Percentiles rank a stretch among this genome's conserved stretches.
These are phyloP conservation scores for Pelodiscus sinensis DNA, from an alignment of 2,113 vertebrate genomes.

Conservation along the genomic window DNA sequence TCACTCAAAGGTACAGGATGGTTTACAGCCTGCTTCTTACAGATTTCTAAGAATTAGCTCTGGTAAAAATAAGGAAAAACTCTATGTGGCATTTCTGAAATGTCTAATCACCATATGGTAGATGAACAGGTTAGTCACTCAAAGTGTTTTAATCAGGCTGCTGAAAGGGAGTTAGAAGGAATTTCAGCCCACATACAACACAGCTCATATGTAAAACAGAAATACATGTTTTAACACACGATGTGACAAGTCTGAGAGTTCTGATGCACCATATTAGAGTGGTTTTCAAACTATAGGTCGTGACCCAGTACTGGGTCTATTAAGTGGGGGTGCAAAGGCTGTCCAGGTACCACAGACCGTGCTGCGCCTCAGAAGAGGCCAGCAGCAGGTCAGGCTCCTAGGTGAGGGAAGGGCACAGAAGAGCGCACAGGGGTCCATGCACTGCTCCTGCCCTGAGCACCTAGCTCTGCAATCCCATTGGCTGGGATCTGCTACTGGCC, in stretches of 20 bases:
- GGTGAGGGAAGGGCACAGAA: too few species aligned
- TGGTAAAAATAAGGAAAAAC: neutral
- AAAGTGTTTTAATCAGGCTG: neutral
- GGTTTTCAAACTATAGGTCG: too few species aligned
- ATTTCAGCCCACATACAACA: neutral
- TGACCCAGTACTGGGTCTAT: too few species aligned
- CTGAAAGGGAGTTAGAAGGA: conserved; percentile 6
- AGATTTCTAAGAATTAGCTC: neutral
- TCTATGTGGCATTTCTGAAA: neutral
- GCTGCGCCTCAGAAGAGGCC: too few species aligned
- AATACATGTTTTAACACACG: fast-evolving
- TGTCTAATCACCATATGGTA: conserved; percentile 8
- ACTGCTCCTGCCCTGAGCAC: too few species aligned
- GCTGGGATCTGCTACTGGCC: too few species aligned
- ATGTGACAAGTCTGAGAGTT: neutral
- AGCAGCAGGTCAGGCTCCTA: too few species aligned
- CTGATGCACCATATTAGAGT: neutral
- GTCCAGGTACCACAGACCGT: too few species aligned
- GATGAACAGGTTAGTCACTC: neutral
- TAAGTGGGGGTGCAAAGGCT: too few species aligned
- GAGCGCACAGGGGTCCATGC: too few species aligned
- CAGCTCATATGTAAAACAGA: fast-evolving
- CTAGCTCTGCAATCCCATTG: too few species aligned
- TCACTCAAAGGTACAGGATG: neutral
- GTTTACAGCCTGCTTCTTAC: neutral